phyloP scores from a whole-genome alignment of 2,797 vertebrate genomes.

The Phaenicophaeus curvirostris region DNA sequence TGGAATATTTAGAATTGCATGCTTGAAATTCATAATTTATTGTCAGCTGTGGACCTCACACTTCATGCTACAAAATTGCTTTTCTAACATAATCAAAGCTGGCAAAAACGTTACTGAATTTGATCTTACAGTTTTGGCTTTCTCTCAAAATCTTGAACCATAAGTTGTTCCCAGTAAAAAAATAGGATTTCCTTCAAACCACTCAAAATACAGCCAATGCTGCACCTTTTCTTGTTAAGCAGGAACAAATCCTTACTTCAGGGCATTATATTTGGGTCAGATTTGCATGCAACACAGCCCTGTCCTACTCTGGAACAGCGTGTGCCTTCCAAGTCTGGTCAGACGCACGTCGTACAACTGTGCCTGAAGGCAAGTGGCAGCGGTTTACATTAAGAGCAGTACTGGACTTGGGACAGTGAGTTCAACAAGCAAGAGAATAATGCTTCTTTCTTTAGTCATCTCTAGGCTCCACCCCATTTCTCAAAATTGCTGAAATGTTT shows the following conservation, averaged over 20 bases:
- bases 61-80: not conserved
- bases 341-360: conserved; percentile 12
- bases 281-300: conserved; percentile 24
- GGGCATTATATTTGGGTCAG: conserved; percentile 27
- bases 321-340: conserved; percentile 65
- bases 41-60: not conserved
- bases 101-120: not conserved
- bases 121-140: not conserved
- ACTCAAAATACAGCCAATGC: not conserved
- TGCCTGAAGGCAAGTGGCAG: conserved; percentile 42
- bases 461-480: conserved; percentile 27
- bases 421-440: conserved; percentile 1
- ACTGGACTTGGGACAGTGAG: conserved; percentile 21
- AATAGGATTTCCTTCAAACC: not conserved
- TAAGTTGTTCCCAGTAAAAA: not conserved
- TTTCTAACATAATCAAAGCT: not conserved
- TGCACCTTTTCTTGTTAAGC: conserved; percentile 44
- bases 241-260: conserved; percentile 45
- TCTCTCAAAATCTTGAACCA: not conserved
- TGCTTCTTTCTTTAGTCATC: not conserved
- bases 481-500: conserved; percentile 55
- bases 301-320: conserved; percentile 17
- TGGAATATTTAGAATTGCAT: not conserved
- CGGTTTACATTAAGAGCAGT: conserved; percentile 7
- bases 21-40: not conserved